Base-by-base conservation (phyloP, 1,140 invertebrate species). In the Polypedilum vanderplanki region DNA sequence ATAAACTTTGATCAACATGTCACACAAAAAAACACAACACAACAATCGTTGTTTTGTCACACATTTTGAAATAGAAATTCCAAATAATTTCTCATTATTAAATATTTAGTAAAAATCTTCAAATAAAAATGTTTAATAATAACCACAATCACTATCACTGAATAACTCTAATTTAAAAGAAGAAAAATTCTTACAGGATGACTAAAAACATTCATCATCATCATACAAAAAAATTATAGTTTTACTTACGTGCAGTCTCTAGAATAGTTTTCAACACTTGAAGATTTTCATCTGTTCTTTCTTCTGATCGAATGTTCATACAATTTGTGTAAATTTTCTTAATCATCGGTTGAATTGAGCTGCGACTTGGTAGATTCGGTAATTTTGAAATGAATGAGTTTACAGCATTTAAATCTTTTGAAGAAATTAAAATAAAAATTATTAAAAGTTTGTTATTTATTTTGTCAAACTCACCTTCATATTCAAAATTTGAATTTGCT, bases 341-440 rank as follows among this genome's bases (percentile, higher is more conserved):
- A 18, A 70, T 70, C 65, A 70, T 70, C 65, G 65, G 65, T 22
- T 70, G 65, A 18, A 70, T 70, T 0, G 65, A 70, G 10, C 65
- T 70, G 0, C 65, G 65, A 70, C 65, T 70, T 17, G 65, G 65
- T 22, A 70, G 18, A 18, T 77, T 76, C 3, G 81, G 81, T 77
- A 82, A 76, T 80, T 81, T 81, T 40, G 81, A 81, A 64, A 82
- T 82, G n/a, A 82, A 81, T 65, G 80, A 79, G 76, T 82, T 82
- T 75, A 82, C 78, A 78, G 81, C 81, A 74, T 80, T 80, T 70
- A 82, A 78, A 75, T 82, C 81, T 82, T 57, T 75, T 70, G 65
- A 18, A 33, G 65, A 70, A 67, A 70, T 70, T 1, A 70, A 70
- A 10, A n/a, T 40, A 2, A 18, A 20, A 18, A 41, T 12, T 73